A percentile compares a stretch with the other conserved stretches of the same genome.
Conservation (phyloP, 2,797 vertebrate genomes). For the Apodemus agrarius region DNA sequence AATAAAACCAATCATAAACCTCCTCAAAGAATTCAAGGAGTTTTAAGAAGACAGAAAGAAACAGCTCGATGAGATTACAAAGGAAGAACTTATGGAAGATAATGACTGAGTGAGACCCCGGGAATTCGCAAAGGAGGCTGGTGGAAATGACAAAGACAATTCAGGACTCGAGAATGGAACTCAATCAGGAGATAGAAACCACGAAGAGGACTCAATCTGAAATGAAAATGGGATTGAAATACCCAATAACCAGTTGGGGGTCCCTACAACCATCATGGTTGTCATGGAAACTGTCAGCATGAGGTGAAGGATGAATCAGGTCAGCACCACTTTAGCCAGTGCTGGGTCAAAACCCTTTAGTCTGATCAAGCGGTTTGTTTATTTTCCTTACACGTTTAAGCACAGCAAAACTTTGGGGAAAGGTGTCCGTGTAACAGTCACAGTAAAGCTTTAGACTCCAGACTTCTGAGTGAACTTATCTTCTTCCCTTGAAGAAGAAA, state of each 20-base stretch:
- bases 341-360: background rate
- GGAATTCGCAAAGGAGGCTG: background rate
- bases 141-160: background rate
- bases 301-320: background rate
- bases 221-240: background rate
- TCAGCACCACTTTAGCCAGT: background rate
- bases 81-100: too few species aligned
- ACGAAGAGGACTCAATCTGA: background rate
- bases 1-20: background rate
- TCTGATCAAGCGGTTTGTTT: background rate
- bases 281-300: background rate
- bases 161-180: background rate
- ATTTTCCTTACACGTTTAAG: background rate
- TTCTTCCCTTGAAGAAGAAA: background rate
- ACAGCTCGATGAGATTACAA: background rate
- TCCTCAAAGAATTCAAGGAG: background rate
- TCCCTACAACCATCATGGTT: background rate
- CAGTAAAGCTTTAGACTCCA: background rate
- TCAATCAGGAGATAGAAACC: background rate
- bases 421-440: background rate
- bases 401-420: background rate
- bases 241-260: background rate
- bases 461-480: background rate
- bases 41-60: background rate
- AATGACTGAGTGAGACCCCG: background rate